Conservation (phyloP, 2,888 invertebrate species). For the Spilosoma lubricipeda region DNA sequence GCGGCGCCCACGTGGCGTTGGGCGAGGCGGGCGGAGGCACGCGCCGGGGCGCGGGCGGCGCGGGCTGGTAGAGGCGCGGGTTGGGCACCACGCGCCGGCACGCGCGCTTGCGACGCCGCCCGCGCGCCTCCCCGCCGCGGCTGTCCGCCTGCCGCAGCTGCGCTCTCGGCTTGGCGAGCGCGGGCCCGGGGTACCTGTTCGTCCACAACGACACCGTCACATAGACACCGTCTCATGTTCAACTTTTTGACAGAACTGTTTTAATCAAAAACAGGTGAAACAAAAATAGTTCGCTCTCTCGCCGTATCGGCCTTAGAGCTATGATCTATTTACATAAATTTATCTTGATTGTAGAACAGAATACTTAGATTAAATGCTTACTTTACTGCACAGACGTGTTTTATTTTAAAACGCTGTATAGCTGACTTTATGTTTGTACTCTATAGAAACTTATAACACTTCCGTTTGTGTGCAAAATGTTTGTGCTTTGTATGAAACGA, state of each 20-base stretch:
- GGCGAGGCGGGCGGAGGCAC: conserved; percentile 53
- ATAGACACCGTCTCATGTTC: neutral
- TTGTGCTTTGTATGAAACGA: neutral
- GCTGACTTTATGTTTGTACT: too few relatives aligned
- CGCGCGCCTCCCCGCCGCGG: conserved; percentile 34
- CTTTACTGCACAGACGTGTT: too few relatives aligned
- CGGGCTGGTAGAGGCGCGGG: conserved; percentile 73
- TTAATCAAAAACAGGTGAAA: neutral
- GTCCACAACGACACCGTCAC: neutral
- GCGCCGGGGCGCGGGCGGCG: conserved; percentile 52
- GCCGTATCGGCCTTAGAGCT: too few relatives aligned
- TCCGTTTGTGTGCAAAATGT: too few relatives aligned
- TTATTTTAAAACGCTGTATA: too few relatives aligned
- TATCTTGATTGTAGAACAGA: too few relatives aligned
- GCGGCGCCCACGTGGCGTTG: conserved; percentile 56
- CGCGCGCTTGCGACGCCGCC: conserved; percentile 53
- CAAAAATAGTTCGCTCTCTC: neutral
- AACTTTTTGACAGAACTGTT: neutral
- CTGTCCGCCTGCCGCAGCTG: conserved; percentile 19
- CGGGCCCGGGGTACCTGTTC: conserved; percentile 63
- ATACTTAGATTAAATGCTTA: too few relatives aligned
- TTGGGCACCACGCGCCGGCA: conserved; percentile 67
- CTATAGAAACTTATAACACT: too few relatives aligned
- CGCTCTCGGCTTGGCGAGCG: conserved; percentile 24
- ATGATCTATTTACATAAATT: too few relatives aligned